phyloP scores from a whole-genome alignment of 2,888 invertebrate species.

The Notodonta dromedarius region DNA sequence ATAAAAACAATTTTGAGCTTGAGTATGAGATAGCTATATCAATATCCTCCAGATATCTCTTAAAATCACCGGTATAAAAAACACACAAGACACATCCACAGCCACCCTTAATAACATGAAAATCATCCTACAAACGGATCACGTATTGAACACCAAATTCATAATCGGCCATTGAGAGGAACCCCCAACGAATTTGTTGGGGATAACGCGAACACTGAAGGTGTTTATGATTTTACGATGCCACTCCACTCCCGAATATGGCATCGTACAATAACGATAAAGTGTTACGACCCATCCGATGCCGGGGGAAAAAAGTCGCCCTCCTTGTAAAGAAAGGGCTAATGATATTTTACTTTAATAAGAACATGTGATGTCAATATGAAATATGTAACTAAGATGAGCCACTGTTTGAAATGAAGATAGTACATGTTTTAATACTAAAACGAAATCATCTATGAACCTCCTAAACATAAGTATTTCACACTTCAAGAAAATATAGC shows the following conservation, averaged over 20 bases:
- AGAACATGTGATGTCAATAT: conserved; percentile 38
- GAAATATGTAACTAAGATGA: conserved; percentile 8
- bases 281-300: conserved; percentile 61
- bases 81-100: neutral
- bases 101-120: conserved; percentile 36
- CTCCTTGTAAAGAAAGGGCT: conserved; percentile 52
- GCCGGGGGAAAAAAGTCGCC: conserved; percentile 61
- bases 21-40: too few species aligned
- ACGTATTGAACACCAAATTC: conserved; percentile 65
- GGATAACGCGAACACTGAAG: conserved; percentile 61
- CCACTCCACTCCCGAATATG: conserved; percentile 68
- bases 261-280: conserved; percentile 73
- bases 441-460: too few species aligned
- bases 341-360: conserved; percentile 66
- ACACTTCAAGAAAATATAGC: too few species aligned
- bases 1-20: too few species aligned
- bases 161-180: conserved; percentile 60
- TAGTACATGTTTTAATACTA: neutral
- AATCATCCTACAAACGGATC: conserved; percentile 46
- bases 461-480: too few species aligned
- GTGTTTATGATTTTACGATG: conserved; percentile 76
- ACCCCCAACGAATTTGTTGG: conserved; percentile 59
- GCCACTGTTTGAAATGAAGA: conserved; percentile 11
- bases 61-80: neutral
- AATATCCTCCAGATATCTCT: too few species aligned